Base-by-base conservation (phyloP, 2,113 vertebrate species). In the Oriolus oriolus region DNA sequence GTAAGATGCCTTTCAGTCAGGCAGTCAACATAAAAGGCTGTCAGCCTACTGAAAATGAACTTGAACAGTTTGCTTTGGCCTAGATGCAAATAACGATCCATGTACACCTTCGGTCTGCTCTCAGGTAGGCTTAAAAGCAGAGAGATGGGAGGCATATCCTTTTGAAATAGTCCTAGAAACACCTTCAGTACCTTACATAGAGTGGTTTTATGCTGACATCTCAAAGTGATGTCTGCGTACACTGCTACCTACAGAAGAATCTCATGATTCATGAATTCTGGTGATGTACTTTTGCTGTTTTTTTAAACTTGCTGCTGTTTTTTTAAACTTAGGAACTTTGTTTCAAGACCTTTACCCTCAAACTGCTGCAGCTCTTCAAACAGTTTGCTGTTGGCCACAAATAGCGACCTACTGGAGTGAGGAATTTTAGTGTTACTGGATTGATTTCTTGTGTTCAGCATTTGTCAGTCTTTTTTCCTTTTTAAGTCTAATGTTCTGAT, bases 261-360 rank as follows among this genome's bases (percentile, higher is more conserved):
- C 13, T 59, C 9, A 3, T 1, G 9, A 22, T 66, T 92, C 30
- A 21, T 37, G 4, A 22, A 26, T 66, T 56, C 65, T 90, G 50
- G 10, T 59, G 22, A 13, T 52, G 26, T 39, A 30, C 44, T 83
- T 90, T 61, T 70, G 27, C 50, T 77, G 9, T 33, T 63, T 61
- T 54, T 89, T 91, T n/a, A 39, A 86, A 75, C 26, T 64, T 70
- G n/a, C 33, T 57, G 7, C 50, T 77, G 9, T 33, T 63, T 61
- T 54, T 89, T 91, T n/a, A 39, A 86, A 75, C 26, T 64, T 70
- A 37, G 0, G 2, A 73, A 50, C 45, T 92, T 84, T 35, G 35
- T 81, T 81, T 89, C 47, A 44, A 86, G 69, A 94, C 74, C 64
- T 91, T 78, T 84, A 52, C 60, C 39, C 65, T 94, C 35, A 16